Evolutionary conservation across 2,888 invertebrate species (phyloP), one percentile per base, ranked within the genome.

Genomic region (Aspidapion aeneum): DNA sequence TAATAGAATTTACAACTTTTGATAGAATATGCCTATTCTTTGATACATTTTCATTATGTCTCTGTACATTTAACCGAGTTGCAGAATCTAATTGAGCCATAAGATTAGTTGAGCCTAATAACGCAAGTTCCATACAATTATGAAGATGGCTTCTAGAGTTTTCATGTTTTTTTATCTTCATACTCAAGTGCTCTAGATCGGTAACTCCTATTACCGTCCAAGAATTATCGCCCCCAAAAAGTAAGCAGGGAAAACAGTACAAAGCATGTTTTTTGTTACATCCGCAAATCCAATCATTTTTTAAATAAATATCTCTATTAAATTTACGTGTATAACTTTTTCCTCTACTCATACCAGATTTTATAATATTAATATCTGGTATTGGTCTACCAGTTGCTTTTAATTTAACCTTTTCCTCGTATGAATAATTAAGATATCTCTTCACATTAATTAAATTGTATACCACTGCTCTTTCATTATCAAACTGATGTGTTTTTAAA

Each of bases 1-100:
- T 68, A 18, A 77, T 69, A 63, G 71, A 74, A 57, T 74, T 65
- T 21, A 74, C 73, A 52, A 75, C 64, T 69, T 69, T 72, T 9
- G 68, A 55, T 17, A 58, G 22, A 12, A 63, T 56, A 61, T 66
- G 18, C 54, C 54, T 52, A 52, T 52, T 52, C 17, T 12, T 51
- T 55, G 60, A 60, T 48, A 60, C 55, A 60, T 60, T 55, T 21
- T 12, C 35, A 55, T 55, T 55, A 55, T 55, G 56, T 18, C 20
- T 56, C 20, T 56, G 56, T 56, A 18, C 20, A 56, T 52, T 52
- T 16, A 16, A 12, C 49, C 49, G 16, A 48, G 54, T n/a, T n/a
- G n/a, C n/a, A n/a, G n/a, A n/a, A n/a, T n/a, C n/a, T n/a, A n/a
- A n/a, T n/a, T n/a, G n/a, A n/a, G n/a, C n/a, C n/a, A n/a, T 18